phyloP scores from a whole-genome alignment of 2,113 vertebrate genomes.

The Leptocoma aspasia region DNA sequence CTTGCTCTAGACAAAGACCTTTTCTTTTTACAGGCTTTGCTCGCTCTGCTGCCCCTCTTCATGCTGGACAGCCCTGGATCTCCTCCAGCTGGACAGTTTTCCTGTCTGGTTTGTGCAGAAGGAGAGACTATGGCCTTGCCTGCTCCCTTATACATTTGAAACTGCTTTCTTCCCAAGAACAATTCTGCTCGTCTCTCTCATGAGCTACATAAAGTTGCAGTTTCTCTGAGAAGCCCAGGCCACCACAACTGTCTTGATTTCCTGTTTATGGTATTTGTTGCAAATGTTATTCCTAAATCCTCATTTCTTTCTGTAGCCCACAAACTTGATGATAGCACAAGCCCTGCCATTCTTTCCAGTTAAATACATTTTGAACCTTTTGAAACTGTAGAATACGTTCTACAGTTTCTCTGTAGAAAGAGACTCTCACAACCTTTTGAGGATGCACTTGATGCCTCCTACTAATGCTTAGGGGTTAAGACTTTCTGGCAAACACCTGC shows the following conservation, averaged over 20 bases:
- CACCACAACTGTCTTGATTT: neutral
- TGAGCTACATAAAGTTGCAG: neutral
- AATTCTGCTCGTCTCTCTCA: neutral
- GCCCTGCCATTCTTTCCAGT: neutral
- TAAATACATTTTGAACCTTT: neutral
- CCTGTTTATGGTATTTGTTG: neutral
- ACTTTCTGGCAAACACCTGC: slow-evolving; percentile 24
- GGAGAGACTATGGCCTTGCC: neutral
- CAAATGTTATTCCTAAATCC: neutral
- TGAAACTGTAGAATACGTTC: too few species aligned
- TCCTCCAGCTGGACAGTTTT: neutral
- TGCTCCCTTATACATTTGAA: neutral
- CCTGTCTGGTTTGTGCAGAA: neutral
- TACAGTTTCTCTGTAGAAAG: neutral
- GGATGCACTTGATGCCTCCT: neutral
- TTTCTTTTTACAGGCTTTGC: neutral
- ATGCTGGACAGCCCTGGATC: neutral
- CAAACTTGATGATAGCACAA: neutral
- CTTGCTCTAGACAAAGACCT: neutral
- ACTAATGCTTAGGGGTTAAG: slow-evolving; percentile 27
- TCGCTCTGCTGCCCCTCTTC: neutral
- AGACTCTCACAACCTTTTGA: neutral
- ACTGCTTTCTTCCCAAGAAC: neutral
- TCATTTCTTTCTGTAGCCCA: neutral
- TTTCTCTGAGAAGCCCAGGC: neutral